These are phyloP conservation scores for Petrocephalus schoutedeni DNA, from an alignment of 2,797 vertebrate genomes.

Conservation along the genomic window DNA sequence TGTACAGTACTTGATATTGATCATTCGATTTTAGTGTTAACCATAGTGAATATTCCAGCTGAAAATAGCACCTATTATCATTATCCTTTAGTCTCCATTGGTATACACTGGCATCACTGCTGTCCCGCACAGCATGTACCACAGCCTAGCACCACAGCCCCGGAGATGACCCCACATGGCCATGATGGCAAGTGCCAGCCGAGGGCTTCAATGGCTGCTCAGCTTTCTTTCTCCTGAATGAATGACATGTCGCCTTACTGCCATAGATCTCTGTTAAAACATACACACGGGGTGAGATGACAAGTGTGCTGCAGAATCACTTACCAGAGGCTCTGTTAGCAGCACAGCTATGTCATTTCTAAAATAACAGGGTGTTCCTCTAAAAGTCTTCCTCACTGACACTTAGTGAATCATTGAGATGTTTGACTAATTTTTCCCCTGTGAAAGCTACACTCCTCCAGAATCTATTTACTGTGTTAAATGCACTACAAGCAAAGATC, in stretches of 20 bases:
- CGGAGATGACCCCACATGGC: not conserved
- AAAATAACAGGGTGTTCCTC: constrained; percentile 6
- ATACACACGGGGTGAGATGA: not conserved
- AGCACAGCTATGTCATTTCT: not conserved
- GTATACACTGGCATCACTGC: not conserved
- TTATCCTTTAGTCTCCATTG: no score
- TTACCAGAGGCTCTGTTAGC: not conserved
- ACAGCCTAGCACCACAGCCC: not conserved
- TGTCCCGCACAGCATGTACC: not conserved
- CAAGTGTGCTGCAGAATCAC: constrained; percentile 1
- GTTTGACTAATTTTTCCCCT: not conserved
- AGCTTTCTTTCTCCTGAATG: not conserved
- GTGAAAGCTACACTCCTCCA: not conserved
- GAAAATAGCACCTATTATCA: not conserved
- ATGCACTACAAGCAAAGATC: not conserved
- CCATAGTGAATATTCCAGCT: not conserved
- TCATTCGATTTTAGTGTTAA: not conserved
- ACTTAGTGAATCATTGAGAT: constrained; percentile 10
- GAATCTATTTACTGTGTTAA: constrained; percentile 1
- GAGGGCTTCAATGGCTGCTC: not conserved
- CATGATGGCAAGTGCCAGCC: not conserved
- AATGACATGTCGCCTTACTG: not conserved
- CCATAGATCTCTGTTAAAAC: not conserved
- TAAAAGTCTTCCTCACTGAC: not conserved
- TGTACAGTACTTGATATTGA: not conserved